phyloP scores from a whole-genome alignment of 2,888 invertebrate species.

The Scaptomyza caliginosa region DNA sequence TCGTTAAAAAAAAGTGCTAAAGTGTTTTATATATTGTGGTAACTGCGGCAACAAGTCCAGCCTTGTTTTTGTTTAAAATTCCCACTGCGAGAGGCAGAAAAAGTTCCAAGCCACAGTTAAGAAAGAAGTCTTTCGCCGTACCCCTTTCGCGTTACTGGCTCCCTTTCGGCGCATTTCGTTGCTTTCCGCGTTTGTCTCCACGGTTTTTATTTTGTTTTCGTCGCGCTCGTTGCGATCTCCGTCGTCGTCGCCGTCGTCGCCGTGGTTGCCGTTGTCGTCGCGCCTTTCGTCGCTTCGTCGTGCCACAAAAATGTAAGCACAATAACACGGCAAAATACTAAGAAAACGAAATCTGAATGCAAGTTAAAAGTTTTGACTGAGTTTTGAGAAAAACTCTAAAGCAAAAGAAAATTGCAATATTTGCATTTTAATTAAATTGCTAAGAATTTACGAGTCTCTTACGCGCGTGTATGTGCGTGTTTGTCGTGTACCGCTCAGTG shows the following conservation, averaged over 20 bases:
- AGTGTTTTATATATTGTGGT: neutral
- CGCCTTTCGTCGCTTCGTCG: slow-evolving; percentile 45
- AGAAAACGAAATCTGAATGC: slow-evolving; percentile 31
- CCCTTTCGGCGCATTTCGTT: neutral
- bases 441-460: slow-evolving; percentile 47
- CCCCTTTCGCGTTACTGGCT: neutral
- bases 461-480: slow-evolving; percentile 14
- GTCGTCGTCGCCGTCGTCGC: slow-evolving; percentile 24
- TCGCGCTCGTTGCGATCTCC: slow-evolving; percentile 38
- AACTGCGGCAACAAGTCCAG: slow-evolving; percentile 7
- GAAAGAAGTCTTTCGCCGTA: neutral
- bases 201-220: slow-evolving; percentile 64
- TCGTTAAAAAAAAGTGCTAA: slow-evolving; percentile 10
- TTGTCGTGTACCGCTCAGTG: slow-evolving; percentile 2
- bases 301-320: slow-evolving; percentile 48
- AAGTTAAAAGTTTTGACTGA: slow-evolving; percentile 17
- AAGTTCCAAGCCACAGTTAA: slow-evolving; percentile 25
- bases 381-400: slow-evolving; percentile 25
- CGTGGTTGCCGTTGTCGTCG: slow-evolving; percentile 31
- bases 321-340: slow-evolving; percentile 17
- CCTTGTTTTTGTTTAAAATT: neutral
- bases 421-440: slow-evolving; percentile 59
- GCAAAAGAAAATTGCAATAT: slow-evolving; percentile 54
- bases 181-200: slow-evolving; percentile 43
- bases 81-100: neutral